Percentiles rank a stretch among this genome's conserved stretches.
These are phyloP conservation scores for Poecilia gillii DNA, from an alignment of 2,797 vertebrate species.

Conservation along the genomic window DNA sequence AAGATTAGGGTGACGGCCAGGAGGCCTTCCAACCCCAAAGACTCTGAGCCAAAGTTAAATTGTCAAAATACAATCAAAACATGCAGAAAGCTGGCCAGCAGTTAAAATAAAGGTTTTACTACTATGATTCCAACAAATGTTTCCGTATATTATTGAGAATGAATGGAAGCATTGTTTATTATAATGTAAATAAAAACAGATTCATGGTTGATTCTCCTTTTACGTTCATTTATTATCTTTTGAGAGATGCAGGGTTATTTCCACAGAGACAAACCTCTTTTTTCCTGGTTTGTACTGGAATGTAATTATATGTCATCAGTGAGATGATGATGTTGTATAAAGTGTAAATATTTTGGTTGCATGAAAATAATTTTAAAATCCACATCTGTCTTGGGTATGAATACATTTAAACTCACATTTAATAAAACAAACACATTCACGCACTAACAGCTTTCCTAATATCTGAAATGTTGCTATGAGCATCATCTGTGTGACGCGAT, in stretches of 20 bases:
- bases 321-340: too few species aligned
- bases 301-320: too few species aligned
- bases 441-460: conserved; percentile 26
- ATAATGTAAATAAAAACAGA: background rate
- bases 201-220: background rate
- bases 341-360: too few species aligned
- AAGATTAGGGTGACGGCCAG: background rate
- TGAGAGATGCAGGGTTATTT: background rate
- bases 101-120: background rate
- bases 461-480: conserved; percentile 12
- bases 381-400: background rate
- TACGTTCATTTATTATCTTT: background rate
- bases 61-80: background rate
- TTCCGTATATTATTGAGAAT: background rate
- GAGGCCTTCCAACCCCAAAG: background rate
- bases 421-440: conserved; percentile 46
- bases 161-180: background rate
- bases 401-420: conserved; percentile 16
- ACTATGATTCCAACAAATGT: background rate
- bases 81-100: background rate
- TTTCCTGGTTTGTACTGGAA: too few species aligned
- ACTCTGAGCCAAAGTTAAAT: background rate
- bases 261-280: background rate
- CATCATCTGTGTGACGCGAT: background rate
- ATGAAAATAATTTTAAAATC: background rate